Conservation (phyloP, 2,797 vertebrate genomes). For the Myripristis murdjan region DNA sequence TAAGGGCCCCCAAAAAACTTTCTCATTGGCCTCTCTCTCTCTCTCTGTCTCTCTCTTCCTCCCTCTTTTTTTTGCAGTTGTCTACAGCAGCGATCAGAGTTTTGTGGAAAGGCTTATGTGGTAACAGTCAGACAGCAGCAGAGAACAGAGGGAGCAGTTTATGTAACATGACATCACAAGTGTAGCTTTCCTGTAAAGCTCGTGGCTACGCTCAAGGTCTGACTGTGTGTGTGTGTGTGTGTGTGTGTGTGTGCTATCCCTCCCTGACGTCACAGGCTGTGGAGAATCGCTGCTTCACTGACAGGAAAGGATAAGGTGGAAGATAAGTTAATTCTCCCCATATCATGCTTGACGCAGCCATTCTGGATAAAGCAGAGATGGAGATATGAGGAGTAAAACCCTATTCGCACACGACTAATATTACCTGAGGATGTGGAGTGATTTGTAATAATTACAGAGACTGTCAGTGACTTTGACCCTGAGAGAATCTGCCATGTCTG, state of each 20-base stretch:
- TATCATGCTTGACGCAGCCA: conserved; percentile 15
- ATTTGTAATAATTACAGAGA: conserved; percentile 10
- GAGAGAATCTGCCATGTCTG: not conserved
- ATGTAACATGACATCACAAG: conserved; percentile 57
- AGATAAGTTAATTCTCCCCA: conserved; percentile 20
- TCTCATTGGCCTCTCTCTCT: no score
- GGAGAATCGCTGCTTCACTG: conserved; percentile 10
- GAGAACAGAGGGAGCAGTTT: conserved; percentile 42
- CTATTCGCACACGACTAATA: not conserved
- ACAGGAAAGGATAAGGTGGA: conserved; percentile 8
- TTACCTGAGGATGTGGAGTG: conserved; percentile 4
- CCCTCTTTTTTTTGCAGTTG: conserved; percentile 14
- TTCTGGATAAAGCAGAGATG: conserved; percentile 17
- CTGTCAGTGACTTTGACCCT: not conserved
- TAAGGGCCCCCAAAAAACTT: no score
- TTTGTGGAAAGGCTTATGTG: conserved; percentile 41
- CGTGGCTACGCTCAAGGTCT: conserved; percentile 23
- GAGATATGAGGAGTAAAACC: not conserved
- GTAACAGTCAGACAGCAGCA: conserved; percentile 48
- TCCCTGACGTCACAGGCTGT: conserved; percentile 29
- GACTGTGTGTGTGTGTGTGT: conserved; percentile 9
- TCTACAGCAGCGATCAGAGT: conserved; percentile 14
- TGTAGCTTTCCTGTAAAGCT: conserved; percentile 41
- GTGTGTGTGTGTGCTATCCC: conserved; percentile 15
- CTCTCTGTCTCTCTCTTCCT: no score